Base-by-base conservation (phyloP, 1,140 invertebrate species). In the Latrodectus geometricus region DNA sequence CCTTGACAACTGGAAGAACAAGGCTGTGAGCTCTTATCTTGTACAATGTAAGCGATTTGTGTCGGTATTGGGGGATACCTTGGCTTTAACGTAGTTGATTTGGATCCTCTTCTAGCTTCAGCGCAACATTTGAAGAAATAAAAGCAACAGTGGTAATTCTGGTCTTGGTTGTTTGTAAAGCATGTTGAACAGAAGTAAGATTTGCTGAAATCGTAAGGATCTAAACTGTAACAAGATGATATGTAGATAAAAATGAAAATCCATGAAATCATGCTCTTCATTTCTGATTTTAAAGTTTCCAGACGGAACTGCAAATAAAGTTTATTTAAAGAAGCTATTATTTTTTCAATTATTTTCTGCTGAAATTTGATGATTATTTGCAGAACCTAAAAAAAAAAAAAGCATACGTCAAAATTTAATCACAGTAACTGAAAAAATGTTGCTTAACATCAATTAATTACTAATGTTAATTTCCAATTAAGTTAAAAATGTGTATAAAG, bases 91-190 rank as follows among this genome's bases (percentile, higher is more conserved):
- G 72, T 75, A 20, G 70, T 83, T 0, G 80, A 66, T 66, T 83
- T 76, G 50, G 74, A 52, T 9, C 82, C 82, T 69, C 80, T 20
- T 76, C 82, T 84, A 20, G 82, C 82, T 23, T 84, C 82, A 11
- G n/a, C 72, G 20, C 82, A 84, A 15, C 82, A 84, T 23, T 84
- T 84, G 49, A 84, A 84, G 20, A 84, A 84, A 49, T 69, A 84
- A 70, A 76, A 84, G 20, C 82, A 84, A 8, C 82, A 84, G 12
- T 76, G 82, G 12, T 84, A 84, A 35, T 84, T 84, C 21, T 84
- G 82, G 48, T 84, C 65, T 17, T 84, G 82, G 48, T 84, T 84
- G 73, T 84, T 84, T 7, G 82, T 76, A 21, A 84, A 84, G 12
- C 82, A 84, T 5, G 82, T 84, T 14, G 82, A 84, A 14, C 82